These are phyloP conservation scores for Brachypterus glaber DNA, from an alignment of 2,888 invertebrate species.

Conservation along the genomic window DNA sequence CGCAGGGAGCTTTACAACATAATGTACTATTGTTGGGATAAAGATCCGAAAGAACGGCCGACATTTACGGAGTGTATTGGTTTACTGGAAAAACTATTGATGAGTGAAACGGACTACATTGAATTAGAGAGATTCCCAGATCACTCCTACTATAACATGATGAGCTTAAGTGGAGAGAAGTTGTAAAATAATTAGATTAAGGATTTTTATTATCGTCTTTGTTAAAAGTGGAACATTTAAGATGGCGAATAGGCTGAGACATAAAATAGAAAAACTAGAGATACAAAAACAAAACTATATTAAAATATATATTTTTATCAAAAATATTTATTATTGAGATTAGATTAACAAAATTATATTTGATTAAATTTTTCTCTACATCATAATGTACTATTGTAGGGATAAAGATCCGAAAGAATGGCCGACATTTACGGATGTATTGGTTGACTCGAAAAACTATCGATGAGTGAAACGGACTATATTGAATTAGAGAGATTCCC, in stretches of 20 bases:
- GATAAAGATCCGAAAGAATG: conserved; percentile 72
- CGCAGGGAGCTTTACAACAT: conserved; percentile 86
- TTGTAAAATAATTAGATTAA: conserved; percentile 32
- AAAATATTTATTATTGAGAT: too few species aligned
- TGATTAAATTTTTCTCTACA: too few species aligned
- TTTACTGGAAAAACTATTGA: conserved; percentile 72
- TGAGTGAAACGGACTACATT: conserved; percentile 88
- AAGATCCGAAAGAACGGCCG: conserved; percentile 72
- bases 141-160: conserved; percentile 83
- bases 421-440: conserved; percentile 80
- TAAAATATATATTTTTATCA: too few species aligned
- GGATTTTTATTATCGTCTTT: too few species aligned
- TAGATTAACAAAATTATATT: too few species aligned
- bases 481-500: conserved; percentile 87
- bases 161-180: conserved; percentile 78
- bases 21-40: conserved; percentile 94
- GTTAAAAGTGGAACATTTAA: too few species aligned
- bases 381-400: conserved; percentile 96
- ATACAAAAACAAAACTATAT: too few species aligned
- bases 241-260: too few species aligned
- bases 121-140: conserved; percentile 87
- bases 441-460: conserved; percentile 67
- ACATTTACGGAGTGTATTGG: conserved; percentile 74
- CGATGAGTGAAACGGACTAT: conserved; percentile 87
- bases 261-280: too few species aligned